Conservation (phyloP, 2,113 vertebrate genomes). For the Coreoperca whiteheadi region DNA sequence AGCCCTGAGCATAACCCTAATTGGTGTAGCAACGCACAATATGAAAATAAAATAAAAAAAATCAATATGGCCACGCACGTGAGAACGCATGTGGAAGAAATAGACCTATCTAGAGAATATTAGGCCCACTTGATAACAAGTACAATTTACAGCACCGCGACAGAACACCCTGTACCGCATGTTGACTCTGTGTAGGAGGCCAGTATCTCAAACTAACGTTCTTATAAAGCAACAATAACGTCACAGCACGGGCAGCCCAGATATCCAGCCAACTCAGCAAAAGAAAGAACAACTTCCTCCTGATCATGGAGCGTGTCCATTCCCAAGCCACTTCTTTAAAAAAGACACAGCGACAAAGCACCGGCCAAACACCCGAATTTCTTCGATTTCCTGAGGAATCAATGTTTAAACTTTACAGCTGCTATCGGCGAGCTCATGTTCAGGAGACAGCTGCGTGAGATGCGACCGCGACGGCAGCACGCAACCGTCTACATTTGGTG, state of each 20-base stretch:
- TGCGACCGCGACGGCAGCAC: not conserved
- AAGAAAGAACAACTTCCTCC: not conserved
- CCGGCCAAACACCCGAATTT: not conserved
- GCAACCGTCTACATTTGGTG: not conserved
- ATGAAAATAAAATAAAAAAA: too few species aligned
- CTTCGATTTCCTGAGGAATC: not conserved
- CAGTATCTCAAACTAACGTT: too few species aligned
- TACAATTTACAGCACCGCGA: not conserved
- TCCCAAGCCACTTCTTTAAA: not conserved
- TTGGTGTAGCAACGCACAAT: too few species aligned
- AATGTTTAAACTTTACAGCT: not conserved
- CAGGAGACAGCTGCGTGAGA: not conserved
- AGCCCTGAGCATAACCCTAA: too few species aligned
- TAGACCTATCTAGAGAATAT: too few species aligned
- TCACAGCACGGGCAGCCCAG: not conserved
- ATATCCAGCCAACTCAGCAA: not conserved
- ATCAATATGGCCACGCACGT: too few species aligned
- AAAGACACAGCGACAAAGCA: not conserved
- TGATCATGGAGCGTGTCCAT: not conserved
- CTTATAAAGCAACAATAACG: not conserved
- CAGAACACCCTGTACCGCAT: not conserved
- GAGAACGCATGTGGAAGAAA: too few species aligned
- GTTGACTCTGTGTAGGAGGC: not conserved
- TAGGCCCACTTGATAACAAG: too few species aligned
- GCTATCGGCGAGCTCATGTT: not conserved